These are phyloP conservation scores for Watsonalla cultraria DNA, from an alignment of 2,888 invertebrate genomes.

Conservation along the genomic window DNA sequence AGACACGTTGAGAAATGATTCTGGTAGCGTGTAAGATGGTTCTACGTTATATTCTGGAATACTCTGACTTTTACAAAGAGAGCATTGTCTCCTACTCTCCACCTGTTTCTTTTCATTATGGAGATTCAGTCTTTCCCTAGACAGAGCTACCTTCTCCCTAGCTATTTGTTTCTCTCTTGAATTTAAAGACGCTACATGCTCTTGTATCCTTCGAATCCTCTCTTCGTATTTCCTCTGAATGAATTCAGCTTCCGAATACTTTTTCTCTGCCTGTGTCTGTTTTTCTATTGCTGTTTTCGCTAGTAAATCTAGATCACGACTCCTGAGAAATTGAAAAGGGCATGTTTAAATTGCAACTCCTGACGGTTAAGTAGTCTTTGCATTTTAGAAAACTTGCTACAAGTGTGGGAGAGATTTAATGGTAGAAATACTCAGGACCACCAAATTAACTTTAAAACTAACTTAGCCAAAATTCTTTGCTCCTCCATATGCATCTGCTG, in stretches of 20 bases:
- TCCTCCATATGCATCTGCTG: conserved; percentile 67
- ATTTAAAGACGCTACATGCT: conserved; percentile 74
- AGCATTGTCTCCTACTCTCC: conserved; percentile 60
- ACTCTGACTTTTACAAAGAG: conserved; percentile 57
- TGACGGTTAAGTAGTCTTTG: too few relatives aligned
- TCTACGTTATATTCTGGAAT: conserved; percentile 34
- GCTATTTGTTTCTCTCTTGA: conserved; percentile 79
- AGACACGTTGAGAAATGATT: conserved; percentile 42
- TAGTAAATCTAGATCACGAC: conserved; percentile 71
- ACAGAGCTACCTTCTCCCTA: conserved; percentile 79
- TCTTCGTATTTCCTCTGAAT: conserved; percentile 78
- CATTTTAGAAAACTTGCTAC: too few relatives aligned
- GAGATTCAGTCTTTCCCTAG: conserved; percentile 76
- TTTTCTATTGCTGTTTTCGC: conserved; percentile 79
- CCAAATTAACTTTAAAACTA: conserved; percentile 9
- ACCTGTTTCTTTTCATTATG: conserved; percentile 75
- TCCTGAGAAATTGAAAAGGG: conserved; percentile 35
- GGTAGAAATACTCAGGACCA: too few relatives aligned
- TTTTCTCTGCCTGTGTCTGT: conserved; percentile 78
- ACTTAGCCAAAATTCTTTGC: conserved; percentile 66
- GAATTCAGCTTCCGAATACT: conserved; percentile 75
- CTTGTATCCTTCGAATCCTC: conserved; percentile 76
- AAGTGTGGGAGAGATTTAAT: too few relatives aligned
- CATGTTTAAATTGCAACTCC: background rate
- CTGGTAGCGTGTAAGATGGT: conserved; percentile 36